These are phyloP conservation scores for Percopsis transmontana DNA, from an alignment of 2,113 vertebrate genomes.

Conservation along the genomic window DNA sequence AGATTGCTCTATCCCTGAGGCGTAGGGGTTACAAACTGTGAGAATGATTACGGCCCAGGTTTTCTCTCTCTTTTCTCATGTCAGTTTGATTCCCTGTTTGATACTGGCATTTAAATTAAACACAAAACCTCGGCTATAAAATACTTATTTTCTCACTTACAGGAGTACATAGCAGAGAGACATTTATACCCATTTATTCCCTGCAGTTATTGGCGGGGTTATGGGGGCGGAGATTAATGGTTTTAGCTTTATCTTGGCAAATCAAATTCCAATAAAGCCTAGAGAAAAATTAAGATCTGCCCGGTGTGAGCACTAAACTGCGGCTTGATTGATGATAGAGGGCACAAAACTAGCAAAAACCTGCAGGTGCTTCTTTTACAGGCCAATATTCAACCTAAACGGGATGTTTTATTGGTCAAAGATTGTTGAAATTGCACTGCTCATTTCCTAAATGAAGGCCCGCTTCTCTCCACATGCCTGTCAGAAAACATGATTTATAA, in stretches of 20 bases:
- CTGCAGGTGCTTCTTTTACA: slow-evolving; percentile 78
- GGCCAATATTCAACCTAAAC: slow-evolving; percentile 59
- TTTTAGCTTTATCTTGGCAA: slow-evolving; percentile 76
- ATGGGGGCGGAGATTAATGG: slow-evolving; percentile 66
- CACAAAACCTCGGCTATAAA: slow-evolving; percentile 61
- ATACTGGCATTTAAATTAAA: slow-evolving; percentile 59
- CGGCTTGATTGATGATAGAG: slow-evolving; percentile 67
- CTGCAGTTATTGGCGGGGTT: slow-evolving; percentile 65
- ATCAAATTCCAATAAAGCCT: slow-evolving; percentile 76
- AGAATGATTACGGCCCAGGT: slow-evolving; percentile 65
- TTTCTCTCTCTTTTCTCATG: slow-evolving; percentile 52
- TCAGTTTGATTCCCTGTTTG: slow-evolving; percentile 46
- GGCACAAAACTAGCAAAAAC: slow-evolving; percentile 57
- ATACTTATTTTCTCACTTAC: slow-evolving; percentile 50
- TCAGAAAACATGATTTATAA: slow-evolving; percentile 61
- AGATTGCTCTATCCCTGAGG: slow-evolving; percentile 29
- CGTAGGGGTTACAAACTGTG: slow-evolving; percentile 51
- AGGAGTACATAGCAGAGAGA: slow-evolving; percentile 46
- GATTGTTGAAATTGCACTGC: slow-evolving; percentile 63
- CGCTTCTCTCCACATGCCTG: slow-evolving; percentile 58
- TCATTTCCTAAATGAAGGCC: slow-evolving; percentile 68
- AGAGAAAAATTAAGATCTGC: slow-evolving; percentile 64
- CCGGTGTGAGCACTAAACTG: slow-evolving; percentile 52
- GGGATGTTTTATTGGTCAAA: slow-evolving; percentile 62
- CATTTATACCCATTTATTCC: slow-evolving; percentile 43